A percentile compares a stretch with the other conserved stretches of the same genome.
phyloP scores from a whole-genome alignment of 2,888 invertebrate genomes.

The Anodontia alba region DNA sequence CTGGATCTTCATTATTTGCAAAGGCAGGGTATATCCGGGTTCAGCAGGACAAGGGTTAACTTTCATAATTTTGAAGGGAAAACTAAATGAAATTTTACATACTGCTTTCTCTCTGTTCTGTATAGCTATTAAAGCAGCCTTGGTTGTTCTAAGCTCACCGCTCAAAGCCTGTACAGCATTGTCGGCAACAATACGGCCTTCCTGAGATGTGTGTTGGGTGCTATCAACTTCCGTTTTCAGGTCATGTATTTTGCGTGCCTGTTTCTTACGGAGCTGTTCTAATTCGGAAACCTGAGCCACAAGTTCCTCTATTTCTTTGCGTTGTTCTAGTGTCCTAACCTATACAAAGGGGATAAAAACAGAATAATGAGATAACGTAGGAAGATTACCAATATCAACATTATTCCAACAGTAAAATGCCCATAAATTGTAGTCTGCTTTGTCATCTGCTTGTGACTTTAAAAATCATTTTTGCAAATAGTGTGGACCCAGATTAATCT shows the following conservation, averaged over 20 bases:
- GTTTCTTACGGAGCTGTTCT: slow-evolving; percentile 82
- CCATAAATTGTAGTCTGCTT: no score
- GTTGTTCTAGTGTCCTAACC: slow-evolving; percentile 81
- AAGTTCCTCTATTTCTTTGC: slow-evolving; percentile 81
- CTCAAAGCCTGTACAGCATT: slow-evolving; percentile 84
- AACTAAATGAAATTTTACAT: background rate
- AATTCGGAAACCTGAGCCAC: slow-evolving; percentile 82
- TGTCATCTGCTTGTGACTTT: no score
- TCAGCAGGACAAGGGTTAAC: no score
- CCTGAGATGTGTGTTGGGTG: slow-evolving; percentile 67
- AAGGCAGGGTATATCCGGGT: no score
- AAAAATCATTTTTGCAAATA: no score
- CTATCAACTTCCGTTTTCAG: slow-evolving; percentile 78
- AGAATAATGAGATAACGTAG: no score
- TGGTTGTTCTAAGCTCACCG: slow-evolving; percentile 84
- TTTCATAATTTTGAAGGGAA: no score
- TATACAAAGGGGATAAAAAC: slow-evolving; percentile 54
- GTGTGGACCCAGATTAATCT: no score
- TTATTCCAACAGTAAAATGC: no score
- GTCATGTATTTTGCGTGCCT: slow-evolving; percentile 82
- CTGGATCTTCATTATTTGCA: no score
- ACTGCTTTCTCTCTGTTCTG: slow-evolving; percentile 84
- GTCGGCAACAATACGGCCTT: slow-evolving; percentile 79
- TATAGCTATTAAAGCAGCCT: slow-evolving; percentile 79
- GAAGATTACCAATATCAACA: background rate